phyloP scores from a whole-genome alignment of 2,888 invertebrate genomes.

The Leucoma salicis region DNA sequence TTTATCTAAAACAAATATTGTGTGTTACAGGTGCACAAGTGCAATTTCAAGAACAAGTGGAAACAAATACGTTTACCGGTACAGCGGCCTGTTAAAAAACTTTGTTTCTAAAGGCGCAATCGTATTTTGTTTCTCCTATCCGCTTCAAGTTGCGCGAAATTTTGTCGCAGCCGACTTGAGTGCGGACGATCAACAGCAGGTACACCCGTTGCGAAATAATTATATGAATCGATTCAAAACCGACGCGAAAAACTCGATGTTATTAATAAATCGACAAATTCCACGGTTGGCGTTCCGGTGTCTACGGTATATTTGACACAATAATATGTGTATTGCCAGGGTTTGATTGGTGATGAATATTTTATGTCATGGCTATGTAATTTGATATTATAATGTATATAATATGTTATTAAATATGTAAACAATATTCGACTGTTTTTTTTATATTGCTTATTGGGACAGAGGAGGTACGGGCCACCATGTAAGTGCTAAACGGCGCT shows the following conservation, averaged over 20 bases:
- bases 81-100: background rate
- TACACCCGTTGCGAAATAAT: background rate
- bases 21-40: slow-evolving; percentile 8
- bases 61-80: slow-evolving; percentile 5
- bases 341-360: too few species aligned
- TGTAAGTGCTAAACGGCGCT: too few species aligned
- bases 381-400: too few species aligned
- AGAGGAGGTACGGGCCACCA: too few species aligned
- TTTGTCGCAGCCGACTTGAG: slow-evolving; percentile 5
- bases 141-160: slow-evolving; percentile 8
- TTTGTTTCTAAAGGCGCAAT: slow-evolving; percentile 1
- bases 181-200: slow-evolving; percentile 5
- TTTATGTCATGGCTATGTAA: too few species aligned
- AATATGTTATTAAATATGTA: too few species aligned
- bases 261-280: slow-evolving; percentile 15
- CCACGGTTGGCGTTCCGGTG: background rate
- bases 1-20: too few species aligned
- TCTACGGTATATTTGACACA: slow-evolving; percentile 2
- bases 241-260: slow-evolving; percentile 11
- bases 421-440: too few species aligned
- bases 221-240: slow-evolving; percentile 3
- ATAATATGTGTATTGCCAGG: too few species aligned
- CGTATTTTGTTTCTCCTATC: slow-evolving; percentile 9
- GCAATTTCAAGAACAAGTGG: background rate
- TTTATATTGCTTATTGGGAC: too few species aligned